Evolutionary conservation across 2,113 vertebrate genomes (phyloP).

Genomic region (Plecotus auritus): DNA sequence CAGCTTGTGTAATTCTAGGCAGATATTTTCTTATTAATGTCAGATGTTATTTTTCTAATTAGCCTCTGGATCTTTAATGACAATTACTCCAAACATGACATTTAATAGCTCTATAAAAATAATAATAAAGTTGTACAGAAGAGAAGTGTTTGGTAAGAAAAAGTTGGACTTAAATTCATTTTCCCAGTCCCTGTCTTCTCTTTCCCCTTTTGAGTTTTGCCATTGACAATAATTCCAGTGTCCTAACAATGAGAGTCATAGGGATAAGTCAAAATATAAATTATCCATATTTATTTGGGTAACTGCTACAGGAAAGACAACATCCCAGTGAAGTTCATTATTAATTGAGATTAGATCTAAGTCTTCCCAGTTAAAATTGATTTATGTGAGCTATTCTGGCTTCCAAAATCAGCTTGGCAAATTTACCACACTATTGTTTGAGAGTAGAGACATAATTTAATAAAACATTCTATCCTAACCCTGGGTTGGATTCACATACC

Average conservation of each 20-base stretch:
- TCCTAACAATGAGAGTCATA: conserved; percentile 51
- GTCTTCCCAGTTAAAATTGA: conserved; percentile 53
- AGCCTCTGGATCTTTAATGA: conserved; percentile 68
- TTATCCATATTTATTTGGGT: conserved; percentile 67
- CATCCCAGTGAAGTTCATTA: conserved; percentile 66
- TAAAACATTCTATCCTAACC: conserved; percentile 37
- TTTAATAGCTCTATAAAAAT: conserved; percentile 69
- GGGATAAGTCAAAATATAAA: conserved; percentile 63
- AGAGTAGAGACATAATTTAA: conserved; percentile 52
- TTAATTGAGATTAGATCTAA: conserved; percentile 70
- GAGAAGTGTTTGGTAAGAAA: conserved; percentile 56
- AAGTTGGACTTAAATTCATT: conserved; percentile 55
- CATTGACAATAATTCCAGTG: conserved; percentile 64
- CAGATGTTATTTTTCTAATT: conserved; percentile 70
- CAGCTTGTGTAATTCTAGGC: conserved; percentile 2
- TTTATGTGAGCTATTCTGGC: conserved; percentile 40
- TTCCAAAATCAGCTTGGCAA: conserved; percentile 65
- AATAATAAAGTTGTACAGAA: conserved; percentile 64
- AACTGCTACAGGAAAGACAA: conserved; percentile 59
- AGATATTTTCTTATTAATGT: conserved; percentile 65
- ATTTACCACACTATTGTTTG: conserved; percentile 58
- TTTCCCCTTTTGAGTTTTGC: conserved; percentile 61
- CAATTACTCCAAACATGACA: conserved; percentile 60
- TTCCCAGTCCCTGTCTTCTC: conserved; percentile 41
- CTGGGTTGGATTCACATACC: not conserved